Conservation (phyloP, 2,113 vertebrate species). For the Notothenia coriiceps region DNA sequence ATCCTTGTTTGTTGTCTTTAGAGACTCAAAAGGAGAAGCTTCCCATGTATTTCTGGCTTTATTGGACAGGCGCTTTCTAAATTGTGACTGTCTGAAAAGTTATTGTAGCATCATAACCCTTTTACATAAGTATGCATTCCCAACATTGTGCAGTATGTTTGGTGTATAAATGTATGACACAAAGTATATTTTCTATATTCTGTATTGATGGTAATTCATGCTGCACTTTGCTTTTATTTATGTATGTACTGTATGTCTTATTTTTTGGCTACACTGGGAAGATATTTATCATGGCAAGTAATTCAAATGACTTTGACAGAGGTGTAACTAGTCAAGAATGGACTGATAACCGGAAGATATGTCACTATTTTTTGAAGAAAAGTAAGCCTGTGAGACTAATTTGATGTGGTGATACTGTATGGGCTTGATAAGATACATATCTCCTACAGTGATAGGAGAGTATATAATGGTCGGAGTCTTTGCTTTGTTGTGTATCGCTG, state of each 20-base stretch:
- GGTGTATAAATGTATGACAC: conserved; percentile 30
- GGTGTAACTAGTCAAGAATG: no score
- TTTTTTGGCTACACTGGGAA: conserved; percentile 11
- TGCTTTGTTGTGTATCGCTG: conserved; percentile 35
- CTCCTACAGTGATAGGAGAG: background rate
- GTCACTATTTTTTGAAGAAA: background rate
- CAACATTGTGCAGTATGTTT: conserved; percentile 15
- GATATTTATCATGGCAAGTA: conserved; percentile 17
- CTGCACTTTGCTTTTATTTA: conserved; percentile 53
- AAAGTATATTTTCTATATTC: conserved; percentile 59
- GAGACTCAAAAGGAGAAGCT: background rate
- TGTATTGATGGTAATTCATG: conserved; percentile 1
- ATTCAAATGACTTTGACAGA: background rate
- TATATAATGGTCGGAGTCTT: background rate
- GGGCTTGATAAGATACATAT: conserved; percentile 12
- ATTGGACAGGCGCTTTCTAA: background rate
- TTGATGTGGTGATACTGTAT: background rate
- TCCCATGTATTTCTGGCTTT: conserved; percentile 31
- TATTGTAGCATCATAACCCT: conserved; percentile 6
- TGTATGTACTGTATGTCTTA: conserved; percentile 2
- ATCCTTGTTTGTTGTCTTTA: background rate
- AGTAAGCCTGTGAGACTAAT: background rate
- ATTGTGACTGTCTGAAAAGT: conserved; percentile 36
- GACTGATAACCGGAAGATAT: background rate
- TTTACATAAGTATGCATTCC: conserved; percentile 4